Conservation (phyloP, 1,140 invertebrate genomes). For the Epicauta chinensis region DNA sequence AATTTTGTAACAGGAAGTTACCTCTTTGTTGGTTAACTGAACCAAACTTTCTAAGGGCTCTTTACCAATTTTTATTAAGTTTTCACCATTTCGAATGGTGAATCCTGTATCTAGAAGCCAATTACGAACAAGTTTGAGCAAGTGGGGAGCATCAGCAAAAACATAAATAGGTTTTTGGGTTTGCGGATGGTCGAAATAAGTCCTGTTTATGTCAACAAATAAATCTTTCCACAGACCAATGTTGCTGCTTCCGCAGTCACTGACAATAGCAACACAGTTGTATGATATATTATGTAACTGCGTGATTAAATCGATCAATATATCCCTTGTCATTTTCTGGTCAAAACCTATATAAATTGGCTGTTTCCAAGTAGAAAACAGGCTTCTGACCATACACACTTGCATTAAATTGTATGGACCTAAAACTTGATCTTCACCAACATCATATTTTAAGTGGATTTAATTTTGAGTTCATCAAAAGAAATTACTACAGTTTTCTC, state of each 20-base stretch:
- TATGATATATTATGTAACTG: constrained; percentile 30
- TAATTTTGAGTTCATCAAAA: constrained; percentile 37
- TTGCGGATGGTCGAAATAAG: constrained; percentile 18
- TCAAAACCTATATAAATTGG: constrained; percentile 39
- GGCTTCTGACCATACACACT: constrained; percentile 33
- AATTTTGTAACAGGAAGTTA: constrained; percentile 17
- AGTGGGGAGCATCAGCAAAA: constrained; percentile 23
- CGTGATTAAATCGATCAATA: constrained; percentile 29
- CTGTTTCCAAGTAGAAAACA: constrained; percentile 41
- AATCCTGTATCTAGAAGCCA: constrained; percentile 25
- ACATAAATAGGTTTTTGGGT: constrained; percentile 20
- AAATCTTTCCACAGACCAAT: constrained; percentile 35
- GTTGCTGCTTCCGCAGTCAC: constrained; percentile 35
- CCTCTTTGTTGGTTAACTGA: constrained; percentile 2
- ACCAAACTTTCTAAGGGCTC: constrained; percentile 9
- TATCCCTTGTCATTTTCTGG: constrained; percentile 33
- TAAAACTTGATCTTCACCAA: constrained; percentile 35
- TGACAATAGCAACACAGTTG: constrained; percentile 35
- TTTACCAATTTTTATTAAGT: constrained; percentile 1
- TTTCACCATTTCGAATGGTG: constrained; percentile 3
- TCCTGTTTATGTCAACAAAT: constrained; percentile 19
- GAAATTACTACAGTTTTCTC: constrained; percentile 32
- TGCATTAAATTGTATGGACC: constrained; percentile 38
- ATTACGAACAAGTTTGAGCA: constrained; percentile 22
- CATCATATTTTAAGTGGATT: constrained; percentile 37